A percentile compares a stretch with the other conserved stretches of the same genome.
phyloP scores from a whole-genome alignment of 2,797 vertebrate genomes.

The Limosa lapponica region DNA sequence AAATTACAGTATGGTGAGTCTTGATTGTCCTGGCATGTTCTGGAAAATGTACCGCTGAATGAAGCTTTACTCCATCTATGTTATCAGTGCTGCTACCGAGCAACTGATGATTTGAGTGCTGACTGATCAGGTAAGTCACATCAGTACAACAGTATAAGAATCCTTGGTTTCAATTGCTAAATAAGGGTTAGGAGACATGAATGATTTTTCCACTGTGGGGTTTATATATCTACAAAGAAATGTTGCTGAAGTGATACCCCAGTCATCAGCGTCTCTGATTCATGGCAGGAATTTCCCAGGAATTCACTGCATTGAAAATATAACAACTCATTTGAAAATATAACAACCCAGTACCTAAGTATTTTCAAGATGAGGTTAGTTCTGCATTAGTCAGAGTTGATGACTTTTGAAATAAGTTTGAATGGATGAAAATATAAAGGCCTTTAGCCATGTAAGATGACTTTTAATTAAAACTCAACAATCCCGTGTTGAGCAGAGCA shows the following conservation, averaged over 20 bases:
- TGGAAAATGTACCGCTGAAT: neutral
- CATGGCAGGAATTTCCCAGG: neutral
- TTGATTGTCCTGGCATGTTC: neutral
- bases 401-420: neutral
- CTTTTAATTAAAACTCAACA: constrained; percentile 1
- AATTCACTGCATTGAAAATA: neutral
- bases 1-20: neutral
- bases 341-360: neutral
- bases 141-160: neutral
- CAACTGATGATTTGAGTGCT: neutral
- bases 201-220: neutral
- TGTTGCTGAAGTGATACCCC: neutral
- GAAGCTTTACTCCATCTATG: neutral
- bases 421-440: neutral
- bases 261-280: neutral
- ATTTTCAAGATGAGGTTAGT: neutral
- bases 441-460: neutral
- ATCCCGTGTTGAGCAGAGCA: neutral
- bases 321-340: neutral
- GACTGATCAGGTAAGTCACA: neutral
- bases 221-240: neutral
- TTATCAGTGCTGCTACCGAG: neutral
- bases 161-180: neutral
- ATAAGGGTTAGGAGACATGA: neutral
- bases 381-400: neutral